A percentile compares a stretch with the other conserved stretches of the same genome.
phyloP scores from a whole-genome alignment of 2,113 vertebrate species.

The Xenopus laevis region DNA sequence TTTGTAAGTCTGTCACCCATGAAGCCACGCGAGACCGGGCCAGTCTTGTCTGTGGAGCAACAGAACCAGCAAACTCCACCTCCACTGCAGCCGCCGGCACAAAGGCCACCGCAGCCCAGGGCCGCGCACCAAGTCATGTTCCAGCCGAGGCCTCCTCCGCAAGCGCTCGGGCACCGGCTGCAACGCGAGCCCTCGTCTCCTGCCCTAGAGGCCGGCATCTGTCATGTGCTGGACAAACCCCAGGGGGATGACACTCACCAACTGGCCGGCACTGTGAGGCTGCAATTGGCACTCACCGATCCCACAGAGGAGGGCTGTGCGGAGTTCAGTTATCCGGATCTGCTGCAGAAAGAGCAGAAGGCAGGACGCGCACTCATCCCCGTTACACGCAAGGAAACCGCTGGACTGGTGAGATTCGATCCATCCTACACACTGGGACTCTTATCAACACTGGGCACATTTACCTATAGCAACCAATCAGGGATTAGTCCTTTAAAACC shows the following conservation, averaged over 20 bases:
- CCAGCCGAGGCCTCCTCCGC: constrained; percentile 2
- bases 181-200: constrained; percentile 52
- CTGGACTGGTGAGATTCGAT: constrained; percentile 4
- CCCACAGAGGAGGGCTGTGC: constrained; percentile 85
- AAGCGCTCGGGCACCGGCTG: constrained; percentile 53
- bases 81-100: constrained; percentile 19
- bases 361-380: constrained; percentile 36
- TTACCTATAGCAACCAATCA: no score
- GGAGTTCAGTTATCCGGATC: constrained; percentile 92
- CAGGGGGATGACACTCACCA: constrained; percentile 58
- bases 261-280: constrained; percentile 74
- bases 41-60: constrained; percentile 45
- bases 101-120: constrained; percentile 27
- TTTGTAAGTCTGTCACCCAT: constrained; percentile 68
- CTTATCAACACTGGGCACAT: no score
- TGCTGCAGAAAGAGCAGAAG: constrained; percentile 73
- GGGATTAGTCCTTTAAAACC: no score
- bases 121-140: constrained; percentile 48
- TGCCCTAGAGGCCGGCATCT: constrained; percentile 43
- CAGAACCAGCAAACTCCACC: constrained; percentile 4
- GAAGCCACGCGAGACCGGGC: constrained; percentile 59
- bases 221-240: constrained; percentile 47
- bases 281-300: constrained; percentile 84
- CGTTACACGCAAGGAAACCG: not conserved
- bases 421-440: no score